Evolutionary conservation across 2,113 vertebrate species (phyloP).

Genomic region (Hippocampus barbouri): DNA sequence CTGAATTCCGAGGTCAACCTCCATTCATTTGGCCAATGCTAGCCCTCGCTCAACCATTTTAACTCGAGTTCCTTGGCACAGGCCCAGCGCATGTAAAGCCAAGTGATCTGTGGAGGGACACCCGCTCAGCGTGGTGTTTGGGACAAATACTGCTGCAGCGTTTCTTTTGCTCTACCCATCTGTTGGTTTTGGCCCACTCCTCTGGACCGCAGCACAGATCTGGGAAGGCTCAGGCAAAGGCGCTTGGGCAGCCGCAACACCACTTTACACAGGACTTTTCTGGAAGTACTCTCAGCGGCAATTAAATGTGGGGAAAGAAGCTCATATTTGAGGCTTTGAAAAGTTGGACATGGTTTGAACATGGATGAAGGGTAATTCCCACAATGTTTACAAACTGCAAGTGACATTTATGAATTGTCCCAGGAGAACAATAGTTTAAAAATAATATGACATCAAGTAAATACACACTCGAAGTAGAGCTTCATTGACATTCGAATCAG

Average conservation of each 20-base stretch:
- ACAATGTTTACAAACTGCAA: conserved; percentile 27
- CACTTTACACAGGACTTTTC: conserved; percentile 65
- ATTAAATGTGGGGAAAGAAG: conserved; percentile 56
- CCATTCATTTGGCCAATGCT: conserved; percentile 11
- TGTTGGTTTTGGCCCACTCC: conserved; percentile 69
- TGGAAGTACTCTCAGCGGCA: conserved; percentile 55
- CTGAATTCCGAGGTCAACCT: conserved; percentile 4
- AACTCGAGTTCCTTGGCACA: conserved; percentile 38
- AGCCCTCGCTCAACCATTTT: conserved; percentile 1
- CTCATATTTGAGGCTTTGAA: conserved; percentile 28
- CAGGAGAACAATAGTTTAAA: conserved; percentile 7
- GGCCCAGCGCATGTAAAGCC: conserved; percentile 47
- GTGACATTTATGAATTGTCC: conserved; percentile 29
- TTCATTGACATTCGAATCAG: not conserved
- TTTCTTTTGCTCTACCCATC: conserved; percentile 69
- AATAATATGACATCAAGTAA: conserved; percentile 8
- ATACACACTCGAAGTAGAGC: conserved; percentile 6
- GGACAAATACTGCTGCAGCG: conserved; percentile 66
- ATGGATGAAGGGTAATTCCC: conserved; percentile 47
- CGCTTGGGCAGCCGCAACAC: conserved; percentile 60
- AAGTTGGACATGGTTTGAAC: conserved; percentile 25
- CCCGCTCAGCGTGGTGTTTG: conserved; percentile 50
- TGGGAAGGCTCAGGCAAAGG: conserved; percentile 57
- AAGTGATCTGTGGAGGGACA: conserved; percentile 63
- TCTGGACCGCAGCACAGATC: conserved; percentile 56